These are phyloP conservation scores for Cataglyphis albicans DNA, from an alignment of 2,888 invertebrate species.

Conservation along the genomic window DNA sequence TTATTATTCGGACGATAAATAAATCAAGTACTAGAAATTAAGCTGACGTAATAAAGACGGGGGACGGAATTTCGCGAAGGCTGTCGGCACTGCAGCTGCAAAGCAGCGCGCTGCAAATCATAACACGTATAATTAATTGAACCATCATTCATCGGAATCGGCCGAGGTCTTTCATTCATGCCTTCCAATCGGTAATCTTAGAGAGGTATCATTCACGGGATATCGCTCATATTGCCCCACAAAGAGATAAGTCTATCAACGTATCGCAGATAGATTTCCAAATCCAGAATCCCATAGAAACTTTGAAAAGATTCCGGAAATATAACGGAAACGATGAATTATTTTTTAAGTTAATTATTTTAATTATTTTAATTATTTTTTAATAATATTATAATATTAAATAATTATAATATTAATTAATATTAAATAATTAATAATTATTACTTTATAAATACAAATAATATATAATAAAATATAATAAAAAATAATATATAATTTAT, in stretches of 20 bases:
- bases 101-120: constrained; percentile 19
- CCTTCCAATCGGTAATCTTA: constrained; percentile 36
- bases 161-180: constrained; percentile 46
- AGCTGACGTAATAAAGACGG: constrained; percentile 15
- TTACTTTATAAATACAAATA: no score
- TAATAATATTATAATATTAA: no score
- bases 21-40: constrained; percentile 8
- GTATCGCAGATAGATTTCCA: not conserved
- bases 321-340: not conserved
- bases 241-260: constrained; percentile 19
- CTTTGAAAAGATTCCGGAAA: not conserved
- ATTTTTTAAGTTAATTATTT: not conserved
- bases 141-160: constrained; percentile 49
- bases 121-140: constrained; percentile 46
- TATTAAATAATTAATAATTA: no score
- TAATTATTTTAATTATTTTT: no score
- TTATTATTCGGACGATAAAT: constrained; percentile 9
- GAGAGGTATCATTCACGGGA: constrained; percentile 42
- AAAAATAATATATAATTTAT: no score
- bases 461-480: no score
- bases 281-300: not conserved
- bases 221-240: constrained; percentile 33
- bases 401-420: no score
- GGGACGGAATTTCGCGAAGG: constrained; percentile 4
- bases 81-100: constrained; percentile 24